Conservation (phyloP, 2,888 invertebrate genomes). For the Formica aserva region DNA sequence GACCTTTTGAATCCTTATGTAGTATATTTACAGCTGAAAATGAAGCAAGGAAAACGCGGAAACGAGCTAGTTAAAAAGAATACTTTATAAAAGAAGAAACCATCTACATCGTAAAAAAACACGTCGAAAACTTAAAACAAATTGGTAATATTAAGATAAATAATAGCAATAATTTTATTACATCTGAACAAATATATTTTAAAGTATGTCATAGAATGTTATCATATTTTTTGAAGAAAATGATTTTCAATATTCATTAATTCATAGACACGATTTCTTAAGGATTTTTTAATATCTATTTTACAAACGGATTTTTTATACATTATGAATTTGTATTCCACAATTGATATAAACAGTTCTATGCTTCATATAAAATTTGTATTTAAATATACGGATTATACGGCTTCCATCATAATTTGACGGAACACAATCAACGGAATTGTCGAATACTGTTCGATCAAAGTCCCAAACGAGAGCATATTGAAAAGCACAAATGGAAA, state of each 20-base stretch:
- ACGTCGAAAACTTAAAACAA: neutral
- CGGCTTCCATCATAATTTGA: neutral
- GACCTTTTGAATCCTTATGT: neutral
- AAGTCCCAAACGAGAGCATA: neutral
- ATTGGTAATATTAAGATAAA: neutral
- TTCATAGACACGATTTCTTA: neutral
- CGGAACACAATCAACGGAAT: conserved; percentile 1
- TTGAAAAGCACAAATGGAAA: conserved; percentile 20
- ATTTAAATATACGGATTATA: neutral
- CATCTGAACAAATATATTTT: neutral
- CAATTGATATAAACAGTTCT: neutral
- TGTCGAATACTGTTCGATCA: neutral
- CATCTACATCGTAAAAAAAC: neutral
- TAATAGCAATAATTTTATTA: neutral
- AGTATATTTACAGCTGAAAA: neutral
- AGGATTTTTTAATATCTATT: neutral
- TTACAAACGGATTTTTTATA: neutral
- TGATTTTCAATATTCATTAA: neutral
- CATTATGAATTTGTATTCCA: neutral
- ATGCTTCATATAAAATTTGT: neutral
- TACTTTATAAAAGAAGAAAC: neutral
- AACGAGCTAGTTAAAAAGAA: neutral
- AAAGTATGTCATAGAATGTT: neutral
- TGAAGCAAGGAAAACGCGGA: neutral
- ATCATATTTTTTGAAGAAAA: neutral